Evolutionary conservation across 1,140 invertebrate species (phyloP), one percentile per base, ranked within the genome.

Genomic region (Danaus melanippus): DNA sequence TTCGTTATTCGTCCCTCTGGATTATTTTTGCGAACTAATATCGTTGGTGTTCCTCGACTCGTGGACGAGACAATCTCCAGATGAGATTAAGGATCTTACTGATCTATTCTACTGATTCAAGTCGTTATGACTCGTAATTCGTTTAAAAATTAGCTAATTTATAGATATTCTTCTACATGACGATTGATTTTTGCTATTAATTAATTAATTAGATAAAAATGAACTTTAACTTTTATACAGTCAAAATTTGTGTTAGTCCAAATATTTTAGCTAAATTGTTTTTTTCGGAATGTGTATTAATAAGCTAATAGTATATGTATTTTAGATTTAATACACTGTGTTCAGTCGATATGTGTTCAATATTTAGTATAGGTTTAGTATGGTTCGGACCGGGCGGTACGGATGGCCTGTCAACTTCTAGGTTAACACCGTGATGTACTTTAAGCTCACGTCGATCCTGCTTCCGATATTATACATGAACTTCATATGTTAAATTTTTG

Each of bases 341-440:
- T 84, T 84, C 81, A 84, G 60, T 78, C 69, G 65, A 56, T 80
- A 79, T 84, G 79, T 84, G 81, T 84, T 84, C 80, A 84, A 63
- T 79, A 70, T 66, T 69, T 62, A 68, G 58, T 63, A 58, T 69
- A 70, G 60, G 68, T 66, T 67, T 62, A 62, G 55, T 44, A 44
- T 62, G 51, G 54, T 60, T 61, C 58, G 59, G 40, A 46, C 42
- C 60, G 45, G 44, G 60, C 64, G 62, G 51, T 64, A 55, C 62
- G 44, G 12, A 41, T 60, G 50, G 53, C 58, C 58, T 57, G 39
- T 60, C 53, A 53, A 53, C 56, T 44, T 57, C 47, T 64, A 64
- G 58, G 60, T 54, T 44, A 50, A 58, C 46, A 55, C 48, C 58
- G 62, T 60, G 58, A 52, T 51, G 62, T 60, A 64, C 54, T 58